Percentiles rank a stretch among this genome's conserved stretches.
phyloP scores from a whole-genome alignment of 2,113 vertebrate genomes.

The Menura novaehollandiae region DNA sequence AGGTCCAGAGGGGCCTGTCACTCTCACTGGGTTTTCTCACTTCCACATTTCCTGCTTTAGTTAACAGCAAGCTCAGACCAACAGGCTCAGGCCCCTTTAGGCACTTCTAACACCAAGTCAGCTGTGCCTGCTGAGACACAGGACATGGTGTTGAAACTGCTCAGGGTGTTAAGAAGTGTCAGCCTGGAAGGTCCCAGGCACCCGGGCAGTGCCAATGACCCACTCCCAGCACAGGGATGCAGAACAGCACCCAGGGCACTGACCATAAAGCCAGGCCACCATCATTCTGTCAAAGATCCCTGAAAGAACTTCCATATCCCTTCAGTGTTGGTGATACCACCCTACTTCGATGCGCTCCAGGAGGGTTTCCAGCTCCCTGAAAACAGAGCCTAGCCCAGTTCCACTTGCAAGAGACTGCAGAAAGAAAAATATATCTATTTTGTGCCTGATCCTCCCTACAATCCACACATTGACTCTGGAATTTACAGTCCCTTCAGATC shows the following conservation, averaged over 20 bases:
- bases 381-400: background rate
- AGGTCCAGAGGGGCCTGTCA: background rate
- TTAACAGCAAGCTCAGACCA: background rate
- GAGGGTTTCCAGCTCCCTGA: background rate
- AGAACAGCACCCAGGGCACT: background rate
- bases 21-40: background rate
- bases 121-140: background rate
- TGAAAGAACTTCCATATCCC: background rate
- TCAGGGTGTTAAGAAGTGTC: background rate
- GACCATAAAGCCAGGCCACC: background rate
- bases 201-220: background rate
- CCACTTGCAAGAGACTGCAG: background rate
- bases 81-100: background rate
- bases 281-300: background rate
- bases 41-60: background rate
- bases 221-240: background rate
- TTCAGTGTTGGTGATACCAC: background rate
- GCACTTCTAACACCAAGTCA: background rate
- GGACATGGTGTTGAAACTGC: background rate
- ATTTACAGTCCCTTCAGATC: slow-evolving; percentile 16
- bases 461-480: background rate
- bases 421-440: background rate
- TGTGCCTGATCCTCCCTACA: background rate
- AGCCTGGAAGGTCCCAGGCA: background rate
- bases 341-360: background rate